Base-by-base conservation (phyloP, 2,888 invertebrate genomes). In the Platynereis dumerilii region DNA sequence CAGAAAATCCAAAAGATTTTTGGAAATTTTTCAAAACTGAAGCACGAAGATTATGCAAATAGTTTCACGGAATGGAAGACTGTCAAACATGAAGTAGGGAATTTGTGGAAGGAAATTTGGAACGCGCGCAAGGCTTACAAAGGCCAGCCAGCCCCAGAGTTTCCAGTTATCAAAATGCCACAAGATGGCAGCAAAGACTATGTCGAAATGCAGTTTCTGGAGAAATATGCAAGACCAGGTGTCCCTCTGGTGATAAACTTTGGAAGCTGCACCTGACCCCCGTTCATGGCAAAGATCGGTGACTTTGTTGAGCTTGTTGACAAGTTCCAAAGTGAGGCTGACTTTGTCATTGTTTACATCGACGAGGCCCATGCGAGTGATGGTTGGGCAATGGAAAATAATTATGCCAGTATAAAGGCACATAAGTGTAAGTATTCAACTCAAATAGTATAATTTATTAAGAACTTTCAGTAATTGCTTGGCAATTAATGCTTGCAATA, bases 201-300 rank as follows among this genome's bases (percentile, higher is more conserved):
- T 3, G 22, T 29, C 1, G 17, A 44, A 28, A 22, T 17, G 20
- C 26, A 26, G 27, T 57, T 65, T 22, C 58, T 65, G 26, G 58
- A 66, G 20, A n/a, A n/a, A n/a, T 58, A 28, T 34, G 42, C 42
- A n/a, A 74, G 61, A 28, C 17, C 60, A 12, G 72, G 69, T 0
- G 65, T 76, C 1, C 76, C 78, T 28, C 70, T 79, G 24, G 72
- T 79, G 15, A 45, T 79, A 7, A 77, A 75, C 64, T 79, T 79
- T 55, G 79, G 79, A n/a, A 78, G 77, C 64, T 78, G 78, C 64
- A 73, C 76, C 65, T 79, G 79, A 78, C 75, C 75, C 2, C 76
- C 76, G 48, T 78, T 75, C 59, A 67, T 76, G 67, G 73, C 60
- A 22, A 73, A 71, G 66, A 71, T 78, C 55, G 69, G 66, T 55